Conservation (phyloP, 2,888 invertebrate species). For the Caenorhabditis japonica region DNA sequence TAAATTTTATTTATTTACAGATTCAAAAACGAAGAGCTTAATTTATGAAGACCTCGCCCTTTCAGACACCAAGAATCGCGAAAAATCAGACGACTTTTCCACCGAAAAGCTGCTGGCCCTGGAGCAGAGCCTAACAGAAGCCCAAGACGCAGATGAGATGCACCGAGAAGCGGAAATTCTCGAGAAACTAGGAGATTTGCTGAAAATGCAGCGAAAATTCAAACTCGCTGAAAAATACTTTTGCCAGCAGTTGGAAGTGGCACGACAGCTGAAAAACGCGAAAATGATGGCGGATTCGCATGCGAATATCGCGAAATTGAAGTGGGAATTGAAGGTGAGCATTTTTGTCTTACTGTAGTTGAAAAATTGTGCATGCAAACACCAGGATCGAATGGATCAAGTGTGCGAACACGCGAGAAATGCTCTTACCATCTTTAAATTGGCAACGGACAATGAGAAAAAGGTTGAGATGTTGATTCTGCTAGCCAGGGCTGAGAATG, state of each 20-base stretch:
- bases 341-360: background rate
- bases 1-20: conserved; percentile 6
- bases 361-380: too few relatives aligned
- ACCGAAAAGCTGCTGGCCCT: conserved; percentile 12
- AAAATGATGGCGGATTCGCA: conserved; percentile 51
- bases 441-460: conserved; percentile 41
- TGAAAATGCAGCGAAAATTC: conserved; percentile 1
- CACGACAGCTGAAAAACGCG: conserved; percentile 39
- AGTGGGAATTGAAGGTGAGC: background rate
- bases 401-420: conserved; percentile 43
- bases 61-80: background rate
- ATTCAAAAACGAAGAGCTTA: conserved; percentile 32
- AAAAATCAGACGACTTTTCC: too few relatives aligned
- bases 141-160: conserved; percentile 40
- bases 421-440: conserved; percentile 49
- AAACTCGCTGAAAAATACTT: conserved; percentile 39
- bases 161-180: conserved; percentile 35
- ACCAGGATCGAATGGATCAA: too few relatives aligned
- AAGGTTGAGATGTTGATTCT: conserved; percentile 51
- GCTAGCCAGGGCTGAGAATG: conserved; percentile 42
- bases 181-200: conserved; percentile 22
- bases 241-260: conserved; percentile 48
- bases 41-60: conserved; percentile 37
- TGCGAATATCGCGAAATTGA: conserved; percentile 38
- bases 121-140: conserved; percentile 45